A percentile compares a stretch with the other conserved stretches of the same genome.
phyloP scores from a whole-genome alignment of 2,797 vertebrate species.

The Hydrolagus colliei region DNA sequence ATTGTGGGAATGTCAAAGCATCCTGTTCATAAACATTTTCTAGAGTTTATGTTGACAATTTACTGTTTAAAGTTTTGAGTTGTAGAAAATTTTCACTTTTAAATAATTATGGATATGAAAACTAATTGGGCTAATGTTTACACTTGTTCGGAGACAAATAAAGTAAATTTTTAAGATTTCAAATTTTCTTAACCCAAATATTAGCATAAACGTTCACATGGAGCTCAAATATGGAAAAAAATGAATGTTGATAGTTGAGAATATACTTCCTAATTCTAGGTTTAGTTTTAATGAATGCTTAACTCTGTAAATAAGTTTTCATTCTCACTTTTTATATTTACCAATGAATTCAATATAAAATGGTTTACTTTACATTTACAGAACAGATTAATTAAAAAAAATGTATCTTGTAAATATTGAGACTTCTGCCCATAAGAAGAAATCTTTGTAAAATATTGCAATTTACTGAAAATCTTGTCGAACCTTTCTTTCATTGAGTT shows the following conservation, averaged over 20 bases:
- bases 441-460: not conserved
- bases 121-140: constrained; percentile 1
- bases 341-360: not conserved
- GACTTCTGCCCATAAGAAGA: not conserved
- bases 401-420: not conserved
- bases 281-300: constrained; percentile 27
- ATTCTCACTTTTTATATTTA: not conserved
- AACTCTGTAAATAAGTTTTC: constrained; percentile 32
- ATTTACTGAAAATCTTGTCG: too few species aligned
- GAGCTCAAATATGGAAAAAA: not conserved
- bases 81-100: not conserved
- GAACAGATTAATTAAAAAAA: not conserved
- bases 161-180: not conserved
- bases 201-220: not conserved
- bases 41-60: too few species aligned
- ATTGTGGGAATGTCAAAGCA: not conserved
- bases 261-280: constrained; percentile 22
- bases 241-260: constrained; percentile 2
- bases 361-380: not conserved
- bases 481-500: constrained; percentile 11
- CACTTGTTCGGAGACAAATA: not conserved
- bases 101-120: constrained; percentile 1
- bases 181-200: not conserved
- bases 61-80: too few species aligned
- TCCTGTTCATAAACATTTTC: not conserved